Evolutionary conservation across 2,888 invertebrate genomes (phyloP).

Genomic region (Zonitis immaculata): DNA sequence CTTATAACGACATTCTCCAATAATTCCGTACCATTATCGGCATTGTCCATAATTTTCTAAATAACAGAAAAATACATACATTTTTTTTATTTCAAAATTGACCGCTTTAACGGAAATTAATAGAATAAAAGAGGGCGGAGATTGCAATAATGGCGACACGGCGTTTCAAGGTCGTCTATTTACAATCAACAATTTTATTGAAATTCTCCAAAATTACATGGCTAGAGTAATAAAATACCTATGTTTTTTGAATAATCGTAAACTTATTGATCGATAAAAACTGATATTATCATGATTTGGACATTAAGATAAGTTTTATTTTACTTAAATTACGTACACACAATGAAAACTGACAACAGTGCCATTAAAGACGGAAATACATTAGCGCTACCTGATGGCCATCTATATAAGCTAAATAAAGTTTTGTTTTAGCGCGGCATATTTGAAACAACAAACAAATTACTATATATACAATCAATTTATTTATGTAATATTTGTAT

Average conservation of each 20-base stretch:
- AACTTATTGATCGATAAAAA: neutral
- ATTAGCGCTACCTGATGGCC: constrained; percentile 7
- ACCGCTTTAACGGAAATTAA: constrained; percentile 34
- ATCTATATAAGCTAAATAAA: too few relatives aligned
- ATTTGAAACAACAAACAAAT: neutral
- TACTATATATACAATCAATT: constrained; percentile 17
- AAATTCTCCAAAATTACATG: neutral
- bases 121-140: neutral
- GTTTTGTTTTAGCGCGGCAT: neutral
- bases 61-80: neutral
- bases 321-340: constrained; percentile 31
- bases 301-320: constrained; percentile 18
- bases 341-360: constrained; percentile 50
- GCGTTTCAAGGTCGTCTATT: constrained; percentile 46
- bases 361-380: constrained; percentile 28
- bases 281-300: neutral
- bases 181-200: constrained; percentile 7
- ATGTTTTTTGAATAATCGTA: neutral
- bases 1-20: constrained; percentile 44
- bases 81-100: constrained; percentile 29
- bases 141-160: constrained; percentile 37
- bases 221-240: neutral
- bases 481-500: constrained; percentile 29
- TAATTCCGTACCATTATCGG: constrained; percentile 34
- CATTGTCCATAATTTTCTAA: constrained; percentile 33